phyloP scores from a whole-genome alignment of 2,113 vertebrate genomes.

The Hippocampus mohnikei region DNA sequence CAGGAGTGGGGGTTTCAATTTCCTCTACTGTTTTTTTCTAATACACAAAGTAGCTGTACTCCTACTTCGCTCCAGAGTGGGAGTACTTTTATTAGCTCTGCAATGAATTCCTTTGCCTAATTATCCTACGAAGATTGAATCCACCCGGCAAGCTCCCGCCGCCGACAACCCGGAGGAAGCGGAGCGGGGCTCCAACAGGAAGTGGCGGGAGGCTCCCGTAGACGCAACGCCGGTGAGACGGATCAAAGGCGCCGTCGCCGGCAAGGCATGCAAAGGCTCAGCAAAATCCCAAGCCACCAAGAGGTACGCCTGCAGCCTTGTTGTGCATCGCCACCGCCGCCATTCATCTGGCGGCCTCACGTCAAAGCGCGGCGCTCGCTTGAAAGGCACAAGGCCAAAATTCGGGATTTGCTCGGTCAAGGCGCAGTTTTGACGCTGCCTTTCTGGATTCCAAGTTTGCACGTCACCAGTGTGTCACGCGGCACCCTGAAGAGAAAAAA shows the following conservation, averaged over 20 bases:
- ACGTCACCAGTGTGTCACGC: too few species aligned
- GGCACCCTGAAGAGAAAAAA: too few species aligned
- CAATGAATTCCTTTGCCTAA: not conserved
- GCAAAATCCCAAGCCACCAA: constrained; percentile 78
- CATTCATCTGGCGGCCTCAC: too few species aligned
- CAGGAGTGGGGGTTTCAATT: not conserved
- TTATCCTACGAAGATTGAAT: constrained; percentile 43
- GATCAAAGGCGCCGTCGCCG: constrained; percentile 30
- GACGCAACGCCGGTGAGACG: constrained; percentile 28
- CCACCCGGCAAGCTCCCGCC: constrained; percentile 27
- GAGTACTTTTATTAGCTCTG: not conserved
- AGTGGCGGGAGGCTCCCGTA: constrained; percentile 30
- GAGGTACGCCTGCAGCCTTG: constrained; percentile 67
- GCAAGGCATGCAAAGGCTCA: constrained; percentile 45
- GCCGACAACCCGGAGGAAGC: constrained; percentile 35
- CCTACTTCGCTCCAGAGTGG: not conserved
- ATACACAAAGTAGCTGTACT: not conserved
- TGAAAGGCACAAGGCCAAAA: too few species aligned
- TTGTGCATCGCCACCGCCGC: too few species aligned
- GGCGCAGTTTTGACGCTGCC: too few species aligned
- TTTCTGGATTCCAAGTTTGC: too few species aligned
- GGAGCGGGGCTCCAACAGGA: constrained; percentile 35
- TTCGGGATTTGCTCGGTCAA: too few species aligned
- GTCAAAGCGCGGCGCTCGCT: too few species aligned
- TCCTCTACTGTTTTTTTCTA: not conserved